Base-by-base conservation (phyloP, 2,888 invertebrate genomes). In the Pardosa pseudoannulata region DNA sequence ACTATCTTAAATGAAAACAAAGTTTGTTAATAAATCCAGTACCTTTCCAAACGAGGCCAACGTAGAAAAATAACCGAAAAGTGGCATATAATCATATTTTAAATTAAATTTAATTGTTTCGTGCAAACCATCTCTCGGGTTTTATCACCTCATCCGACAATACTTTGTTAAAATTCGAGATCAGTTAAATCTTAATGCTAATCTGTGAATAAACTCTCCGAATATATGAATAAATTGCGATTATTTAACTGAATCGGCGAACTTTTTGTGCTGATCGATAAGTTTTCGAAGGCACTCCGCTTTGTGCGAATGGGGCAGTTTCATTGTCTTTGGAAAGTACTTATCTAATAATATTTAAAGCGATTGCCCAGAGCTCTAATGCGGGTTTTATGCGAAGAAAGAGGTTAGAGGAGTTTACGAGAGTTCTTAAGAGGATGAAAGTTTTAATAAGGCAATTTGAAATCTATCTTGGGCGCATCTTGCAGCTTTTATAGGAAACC, bases 391-490 rank as follows among this genome's bases (percentile, higher is more conserved):
- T 13, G 2, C 16, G 13, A 6, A 2, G 16, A 16, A 46, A 46
- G 16, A 16, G 16, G 16, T 46, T 46, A 16, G 41, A 46, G 41
- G 41, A 46, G 41, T 46, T 46, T 46, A 46, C 16, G 41, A 46
- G 41, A 46, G 41, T 13, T 6, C 41, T 46, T 46, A 46, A 46
- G 16, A 46, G 41, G 41, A 46, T 46, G 16, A 46, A 46, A 46
- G 41, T 46, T 46, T 46, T 46, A 46, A 46, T 46, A 46, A 46
- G 41, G 41, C 41, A 46, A 46, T 46, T 46, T 46, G 41, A 16
- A 46, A 46, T 46, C 41, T 46, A 46, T 46, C 41, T 46, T 46
- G n/a, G n/a, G n/a, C n/a, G n/a, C n/a, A n/a, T n/a, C n/a, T n/a
- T n/a, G n/a, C n/a, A n/a, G n/a, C n/a, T n/a, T n/a, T n/a, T n/a